Evolutionary conservation across 2,797 vertebrate species (phyloP), one percentile per base, ranked within the genome.

Genomic region (Myotis planiceps): DNA sequence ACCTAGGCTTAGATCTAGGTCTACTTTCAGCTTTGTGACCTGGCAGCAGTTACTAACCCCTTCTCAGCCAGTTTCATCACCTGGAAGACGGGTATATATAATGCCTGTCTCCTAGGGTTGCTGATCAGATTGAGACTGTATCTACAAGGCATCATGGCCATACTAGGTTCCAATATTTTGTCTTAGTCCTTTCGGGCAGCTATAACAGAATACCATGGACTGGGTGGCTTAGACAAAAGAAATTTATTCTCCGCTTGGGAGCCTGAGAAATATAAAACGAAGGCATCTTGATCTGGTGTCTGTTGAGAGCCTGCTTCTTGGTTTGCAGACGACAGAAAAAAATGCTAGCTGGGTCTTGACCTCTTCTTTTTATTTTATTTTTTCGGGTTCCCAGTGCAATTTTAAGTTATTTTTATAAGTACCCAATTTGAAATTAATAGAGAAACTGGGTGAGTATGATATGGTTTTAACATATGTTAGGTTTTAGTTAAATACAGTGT

Each of bases 351-450:
- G 51, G 16, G 29, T 72, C 75, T 92, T 87, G 51, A 21, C 19
- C 32, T 39, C 9, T 79, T 58, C 75, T 27, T 78, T 32, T 51
- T 37, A 7, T 27, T 39, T 27, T 37, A 16, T 45, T 63, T 53
- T 27, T 32, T 63, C 81, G 94, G 82, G 55, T 93, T 97, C 83
- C 45, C 72, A 90, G 84, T 76, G 42, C 45, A 92, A 92, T 69
- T 88, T 95, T 85, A 90, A 98, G 98, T 98, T 97, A 92, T 96
- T 98, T 97, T 98, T 98, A 98, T 88, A 98, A 98, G 98, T 98
- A 53, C 47, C 34, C 23, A 97, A 97, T 98, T 97, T 98, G 97
- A 95, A 98, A 97, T 97, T 96, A 94, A 87, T 79, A 95, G 92
- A 97, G 84, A 97, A 97, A 90, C 86, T 92, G 88, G 97, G 96